A percentile compares a stretch with the other conserved stretches of the same genome.
Conservation (phyloP, 1,140 invertebrate species). For the Amphibalanus amphitrite region DNA sequence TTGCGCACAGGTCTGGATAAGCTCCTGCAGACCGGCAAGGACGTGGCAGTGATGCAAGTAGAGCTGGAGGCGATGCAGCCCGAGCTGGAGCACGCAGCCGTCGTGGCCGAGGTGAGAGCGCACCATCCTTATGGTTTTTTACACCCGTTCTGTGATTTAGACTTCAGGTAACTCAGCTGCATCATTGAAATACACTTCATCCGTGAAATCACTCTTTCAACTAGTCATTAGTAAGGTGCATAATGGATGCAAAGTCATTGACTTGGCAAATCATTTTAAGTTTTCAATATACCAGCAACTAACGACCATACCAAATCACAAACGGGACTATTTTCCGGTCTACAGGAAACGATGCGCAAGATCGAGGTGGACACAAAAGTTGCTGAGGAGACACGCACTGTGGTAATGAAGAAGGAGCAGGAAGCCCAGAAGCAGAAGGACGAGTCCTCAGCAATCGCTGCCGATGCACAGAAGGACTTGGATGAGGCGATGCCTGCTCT, state of each 20-base stretch:
- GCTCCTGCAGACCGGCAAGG: constrained; percentile 66
- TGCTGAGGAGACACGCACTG: constrained; percentile 45
- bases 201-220: no score
- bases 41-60: constrained; percentile 40
- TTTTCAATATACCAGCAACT: no score
- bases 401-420: constrained; percentile 47
- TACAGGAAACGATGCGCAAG: constrained; percentile 10
- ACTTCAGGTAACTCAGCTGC: no score
- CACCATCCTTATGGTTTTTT: no score
- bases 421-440: constrained; percentile 92
- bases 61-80: constrained; percentile 74
- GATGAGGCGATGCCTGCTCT: constrained; percentile 88
- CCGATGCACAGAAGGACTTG: constrained; percentile 92
- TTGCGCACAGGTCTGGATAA: constrained; percentile 60
- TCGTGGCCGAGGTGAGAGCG: constrained; percentile 41
- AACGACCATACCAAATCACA: no score
- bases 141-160: no score
- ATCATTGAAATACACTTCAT: no score
- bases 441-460: constrained; percentile 88
- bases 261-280: no score
- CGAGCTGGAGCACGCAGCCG: constrained; percentile 71
- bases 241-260: no score
- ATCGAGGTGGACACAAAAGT: constrained; percentile 35
- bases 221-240: no score
- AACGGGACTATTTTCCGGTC: no score